phyloP scores from a whole-genome alignment of 2,888 invertebrate species.

The Seira musarum region DNA sequence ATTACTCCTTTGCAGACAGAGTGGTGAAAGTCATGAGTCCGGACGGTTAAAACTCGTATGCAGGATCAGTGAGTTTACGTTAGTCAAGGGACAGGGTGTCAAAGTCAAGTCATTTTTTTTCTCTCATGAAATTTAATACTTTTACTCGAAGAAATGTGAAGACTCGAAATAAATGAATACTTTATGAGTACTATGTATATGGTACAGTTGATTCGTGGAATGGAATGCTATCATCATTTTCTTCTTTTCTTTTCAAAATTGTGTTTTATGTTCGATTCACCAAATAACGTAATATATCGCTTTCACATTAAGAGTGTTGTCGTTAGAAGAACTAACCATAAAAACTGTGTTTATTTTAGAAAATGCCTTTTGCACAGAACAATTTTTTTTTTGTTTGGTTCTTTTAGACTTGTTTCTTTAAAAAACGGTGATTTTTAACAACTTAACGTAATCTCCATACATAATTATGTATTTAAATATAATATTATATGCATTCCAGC shows the following conservation, averaged over 20 bases:
- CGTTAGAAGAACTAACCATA: slow-evolving; percentile 9
- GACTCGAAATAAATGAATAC: slow-evolving; percentile 13
- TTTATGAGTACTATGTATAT: neutral
- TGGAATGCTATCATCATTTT: slow-evolving; percentile 17
- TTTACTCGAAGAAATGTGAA: neutral
- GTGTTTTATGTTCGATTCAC: slow-evolving; percentile 10
- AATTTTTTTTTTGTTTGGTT: neutral
- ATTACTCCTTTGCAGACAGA: slow-evolving; percentile 6
- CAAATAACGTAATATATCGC: neutral
- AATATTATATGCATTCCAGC: slow-evolving; percentile 16
- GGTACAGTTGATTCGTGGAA: neutral
- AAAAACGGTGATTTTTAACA: neutral
- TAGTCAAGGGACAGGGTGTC: slow-evolving; percentile 49
- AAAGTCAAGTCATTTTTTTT: too few species aligned
- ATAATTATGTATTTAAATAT: neutral
- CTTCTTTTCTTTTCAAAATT: neutral
- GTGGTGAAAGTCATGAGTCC: slow-evolving; percentile 10
- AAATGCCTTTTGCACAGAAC: slow-evolving; percentile 12
- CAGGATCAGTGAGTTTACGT: slow-evolving; percentile 49
- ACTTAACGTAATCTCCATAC: neutral
- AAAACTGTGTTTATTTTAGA: slow-evolving; percentile 1
- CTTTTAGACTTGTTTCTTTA: neutral
- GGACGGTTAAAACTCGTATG: slow-evolving; percentile 15
- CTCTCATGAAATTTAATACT: neutral
- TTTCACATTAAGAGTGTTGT: slow-evolving; percentile 18